These are phyloP conservation scores for Gephyroberyx darwinii DNA, from an alignment of 2,797 vertebrate genomes.

Conservation along the genomic window DNA sequence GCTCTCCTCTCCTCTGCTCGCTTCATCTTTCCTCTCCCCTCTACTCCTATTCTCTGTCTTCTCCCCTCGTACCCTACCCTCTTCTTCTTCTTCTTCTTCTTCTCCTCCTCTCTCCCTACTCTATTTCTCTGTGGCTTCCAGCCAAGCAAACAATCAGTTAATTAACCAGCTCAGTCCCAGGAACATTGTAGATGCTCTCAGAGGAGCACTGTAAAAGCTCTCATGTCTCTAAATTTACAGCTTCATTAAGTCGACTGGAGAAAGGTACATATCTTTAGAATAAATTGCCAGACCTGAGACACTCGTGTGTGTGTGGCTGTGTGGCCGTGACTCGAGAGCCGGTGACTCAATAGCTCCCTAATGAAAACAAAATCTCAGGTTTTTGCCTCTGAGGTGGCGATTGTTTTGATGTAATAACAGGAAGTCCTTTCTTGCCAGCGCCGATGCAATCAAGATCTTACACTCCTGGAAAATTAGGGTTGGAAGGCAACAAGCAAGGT, in stretches of 20 bases:
- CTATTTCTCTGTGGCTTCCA: constrained; percentile 75
- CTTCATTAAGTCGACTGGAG: constrained; percentile 83
- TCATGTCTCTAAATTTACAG: constrained; percentile 81
- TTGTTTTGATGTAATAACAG: constrained; percentile 80
- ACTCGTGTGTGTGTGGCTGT: neutral
- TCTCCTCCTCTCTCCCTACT: constrained; percentile 54
- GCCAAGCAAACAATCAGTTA: constrained; percentile 85
- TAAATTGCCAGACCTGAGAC: constrained; percentile 73
- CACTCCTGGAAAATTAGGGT: constrained; percentile 73
- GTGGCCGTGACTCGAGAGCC: constrained; percentile 71
- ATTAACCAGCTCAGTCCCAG: constrained; percentile 85
- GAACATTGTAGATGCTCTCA: constrained; percentile 79
- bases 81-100: constrained; percentile 5
- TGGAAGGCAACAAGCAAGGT: constrained; percentile 77
- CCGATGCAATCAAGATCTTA: constrained; percentile 74
- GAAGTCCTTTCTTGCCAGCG: constrained; percentile 61
- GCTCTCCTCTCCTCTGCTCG: neutral
- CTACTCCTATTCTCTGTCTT: constrained; percentile 14
- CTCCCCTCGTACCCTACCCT: constrained; percentile 21
- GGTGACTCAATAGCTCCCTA: constrained; percentile 76
- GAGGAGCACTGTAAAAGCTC: constrained; percentile 78
- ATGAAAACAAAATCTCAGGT: constrained; percentile 75
- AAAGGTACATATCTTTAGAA: constrained; percentile 83
- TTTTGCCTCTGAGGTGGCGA: constrained; percentile 73
- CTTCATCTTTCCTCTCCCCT: neutral